These are phyloP conservation scores for Syngnathus scovelli DNA, from an alignment of 2,113 vertebrate species.

Conservation along the genomic window DNA sequence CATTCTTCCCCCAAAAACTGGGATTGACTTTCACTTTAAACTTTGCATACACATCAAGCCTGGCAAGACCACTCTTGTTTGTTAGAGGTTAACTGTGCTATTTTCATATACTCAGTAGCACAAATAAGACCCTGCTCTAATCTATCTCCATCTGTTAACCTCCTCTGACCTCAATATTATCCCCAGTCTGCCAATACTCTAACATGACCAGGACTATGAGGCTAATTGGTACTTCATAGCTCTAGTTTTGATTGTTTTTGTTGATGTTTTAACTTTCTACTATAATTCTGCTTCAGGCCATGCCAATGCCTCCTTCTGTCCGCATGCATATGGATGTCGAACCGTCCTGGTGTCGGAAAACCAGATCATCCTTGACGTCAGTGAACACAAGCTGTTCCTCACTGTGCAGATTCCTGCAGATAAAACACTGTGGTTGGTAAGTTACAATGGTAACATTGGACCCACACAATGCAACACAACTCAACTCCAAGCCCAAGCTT, in stretches of 20 bases:
- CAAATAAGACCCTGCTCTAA: no score
- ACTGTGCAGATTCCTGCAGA: constrained; percentile 81
- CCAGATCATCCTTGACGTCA: constrained; percentile 83
- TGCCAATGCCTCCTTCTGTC: constrained; percentile 85
- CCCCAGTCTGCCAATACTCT: no score
- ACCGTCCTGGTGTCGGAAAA: constrained; percentile 82
- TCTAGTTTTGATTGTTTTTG: background rate
- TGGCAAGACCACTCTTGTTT: no score
- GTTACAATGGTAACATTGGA: constrained; percentile 20
- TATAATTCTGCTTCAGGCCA: constrained; percentile 69
- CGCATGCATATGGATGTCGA: constrained; percentile 87
- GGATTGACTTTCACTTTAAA: no score
- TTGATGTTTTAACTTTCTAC: background rate
- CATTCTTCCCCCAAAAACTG: no score
- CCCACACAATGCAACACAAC: background rate
- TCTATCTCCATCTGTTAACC: no score
- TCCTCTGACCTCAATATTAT: no score
- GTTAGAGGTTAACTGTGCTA: no score
- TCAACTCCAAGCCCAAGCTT: background rate
- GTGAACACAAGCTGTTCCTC: constrained; percentile 79
- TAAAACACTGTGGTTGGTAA: constrained; percentile 89
- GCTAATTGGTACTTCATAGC: no score
- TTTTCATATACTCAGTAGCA: no score
- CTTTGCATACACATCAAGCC: no score
- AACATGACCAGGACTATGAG: no score